A percentile compares a stretch with the other conserved stretches of the same genome.
Evolutionary conservation across 1,140 invertebrate species (phyloP).

Genomic region (Zaprionus tsacasi): DNA sequence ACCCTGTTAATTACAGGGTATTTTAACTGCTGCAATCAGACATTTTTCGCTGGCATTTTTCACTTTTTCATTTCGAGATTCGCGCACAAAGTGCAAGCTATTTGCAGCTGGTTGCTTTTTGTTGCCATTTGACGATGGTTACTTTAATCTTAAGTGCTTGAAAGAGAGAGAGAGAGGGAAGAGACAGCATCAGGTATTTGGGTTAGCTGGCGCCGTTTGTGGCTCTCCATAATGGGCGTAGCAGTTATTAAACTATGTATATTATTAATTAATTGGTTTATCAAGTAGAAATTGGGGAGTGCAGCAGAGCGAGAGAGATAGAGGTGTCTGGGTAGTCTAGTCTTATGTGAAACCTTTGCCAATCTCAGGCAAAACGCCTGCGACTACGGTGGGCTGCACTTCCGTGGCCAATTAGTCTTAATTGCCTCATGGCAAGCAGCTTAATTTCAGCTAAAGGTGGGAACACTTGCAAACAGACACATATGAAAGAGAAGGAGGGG

Average conservation of each 20-base stretch:
- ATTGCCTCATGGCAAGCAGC: slow-evolving; percentile 59
- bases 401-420: slow-evolving; percentile 72
- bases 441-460: slow-evolving; percentile 53
- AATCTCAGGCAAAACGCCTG: slow-evolving; percentile 30
- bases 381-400: slow-evolving; percentile 57
- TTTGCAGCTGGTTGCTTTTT: slow-evolving; percentile 62
- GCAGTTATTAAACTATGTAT: slow-evolving; percentile 22
- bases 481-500: neutral
- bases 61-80: slow-evolving; percentile 51
- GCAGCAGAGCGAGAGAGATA: neutral
- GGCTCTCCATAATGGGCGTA: slow-evolving; percentile 11
- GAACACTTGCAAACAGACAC: slow-evolving; percentile 27
- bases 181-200: slow-evolving; percentile 52
- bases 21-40: slow-evolving; percentile 14
- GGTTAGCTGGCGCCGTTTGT: slow-evolving; percentile 67
- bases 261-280: slow-evolving; percentile 28
- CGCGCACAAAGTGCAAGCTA: slow-evolving; percentile 65
- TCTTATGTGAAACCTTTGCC: slow-evolving; percentile 45
- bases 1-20: slow-evolving; percentile 10
- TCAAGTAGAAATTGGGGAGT: neutral
- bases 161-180: neutral
- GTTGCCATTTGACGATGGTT: slow-evolving; percentile 68
- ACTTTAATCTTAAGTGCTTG: slow-evolving; percentile 51
- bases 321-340: slow-evolving; percentile 16
- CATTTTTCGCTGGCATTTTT: slow-evolving; percentile 3